phyloP scores from a whole-genome alignment of 2,113 vertebrate species.

The Macaca mulatta region DNA sequence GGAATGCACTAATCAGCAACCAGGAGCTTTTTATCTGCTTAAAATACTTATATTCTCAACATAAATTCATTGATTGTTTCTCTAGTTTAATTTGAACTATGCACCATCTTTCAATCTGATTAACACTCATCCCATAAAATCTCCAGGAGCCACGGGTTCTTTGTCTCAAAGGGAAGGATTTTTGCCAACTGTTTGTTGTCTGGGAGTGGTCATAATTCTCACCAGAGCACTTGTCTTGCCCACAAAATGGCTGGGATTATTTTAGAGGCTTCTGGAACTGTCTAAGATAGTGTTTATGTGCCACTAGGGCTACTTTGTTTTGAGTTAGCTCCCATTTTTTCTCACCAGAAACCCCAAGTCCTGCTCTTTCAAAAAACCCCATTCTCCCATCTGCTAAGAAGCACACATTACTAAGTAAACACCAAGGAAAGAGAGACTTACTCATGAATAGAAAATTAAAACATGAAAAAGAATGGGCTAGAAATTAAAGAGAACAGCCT shows the following conservation, averaged over 20 bases:
- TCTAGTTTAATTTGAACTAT: slow-evolving; percentile 21
- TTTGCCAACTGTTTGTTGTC: neutral
- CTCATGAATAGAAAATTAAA: slow-evolving; percentile 39
- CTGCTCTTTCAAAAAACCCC: neutral
- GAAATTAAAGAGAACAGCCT: neutral
- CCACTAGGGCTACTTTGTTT: neutral
- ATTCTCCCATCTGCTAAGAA: neutral
- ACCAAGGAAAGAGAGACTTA: neutral
- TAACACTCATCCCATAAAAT: neutral
- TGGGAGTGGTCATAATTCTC: neutral
- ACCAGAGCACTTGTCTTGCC: neutral
- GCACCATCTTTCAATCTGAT: neutral
- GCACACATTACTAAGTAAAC: neutral
- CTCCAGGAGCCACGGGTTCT: neutral
- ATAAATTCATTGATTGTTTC: neutral
- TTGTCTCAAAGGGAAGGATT: neutral
- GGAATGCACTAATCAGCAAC: neutral
- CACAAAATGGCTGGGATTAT: neutral
- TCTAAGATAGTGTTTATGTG: no score
- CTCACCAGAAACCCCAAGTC: neutral
- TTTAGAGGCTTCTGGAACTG: neutral
- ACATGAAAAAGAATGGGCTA: neutral
- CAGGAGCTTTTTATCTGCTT: neutral
- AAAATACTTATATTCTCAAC: neutral
- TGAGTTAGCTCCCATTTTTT: neutral